Base-by-base conservation (phyloP, 2,888 invertebrate species). In the Drosophila mettleri region DNA sequence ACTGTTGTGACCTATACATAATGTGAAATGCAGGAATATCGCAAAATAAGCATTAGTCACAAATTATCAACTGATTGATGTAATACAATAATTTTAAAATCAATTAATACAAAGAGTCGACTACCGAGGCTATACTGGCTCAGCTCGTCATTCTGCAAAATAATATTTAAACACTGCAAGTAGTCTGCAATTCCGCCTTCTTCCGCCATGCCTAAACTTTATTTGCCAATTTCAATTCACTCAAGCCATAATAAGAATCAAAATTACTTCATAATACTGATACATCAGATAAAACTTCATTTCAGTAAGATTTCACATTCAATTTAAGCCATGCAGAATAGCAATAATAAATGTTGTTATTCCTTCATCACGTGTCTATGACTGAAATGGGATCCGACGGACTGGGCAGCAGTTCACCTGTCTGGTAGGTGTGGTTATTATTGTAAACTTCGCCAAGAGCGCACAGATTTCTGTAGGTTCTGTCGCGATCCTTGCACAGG, bases 381-480 rank as follows among this genome's bases (percentile, higher is more conserved):
- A 8, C 33, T 12, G 2, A 1, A 3, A 39, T 6, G 2, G 12
- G 3, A 1, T 55, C 49, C 7, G 18, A 20, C 0, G 20, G 27
- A 6, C 3, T 14, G 2, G 39, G 27, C 2, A 74, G 14, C 10
- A 74, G n/a, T 8, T 74, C 74, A 10, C 55, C 76, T 1, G 8
- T 5, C 16, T 18, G 3, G 24, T 64, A 73, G 7, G 10, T 3
- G 3, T 51, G 41, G 3, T 22, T 31, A n/a, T 73, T 67, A 4
- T 62, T 38, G 16, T 73, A 78, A 1, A 1, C 0, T 31, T 79
- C 79, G 1, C 76, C 79, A 7, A 53, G 0, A 7, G 75, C 75
- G 6, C 80, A 80, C 0, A 80, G 48, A 54, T 71, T 69, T 1
- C 0, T 48, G 7, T 59, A 76, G 2, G 14, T 27, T 12, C 1